Evolutionary conservation across 1,140 invertebrate genomes (phyloP), one percentile per base, ranked within the genome.

Genomic region (Achatina immaculata): DNA sequence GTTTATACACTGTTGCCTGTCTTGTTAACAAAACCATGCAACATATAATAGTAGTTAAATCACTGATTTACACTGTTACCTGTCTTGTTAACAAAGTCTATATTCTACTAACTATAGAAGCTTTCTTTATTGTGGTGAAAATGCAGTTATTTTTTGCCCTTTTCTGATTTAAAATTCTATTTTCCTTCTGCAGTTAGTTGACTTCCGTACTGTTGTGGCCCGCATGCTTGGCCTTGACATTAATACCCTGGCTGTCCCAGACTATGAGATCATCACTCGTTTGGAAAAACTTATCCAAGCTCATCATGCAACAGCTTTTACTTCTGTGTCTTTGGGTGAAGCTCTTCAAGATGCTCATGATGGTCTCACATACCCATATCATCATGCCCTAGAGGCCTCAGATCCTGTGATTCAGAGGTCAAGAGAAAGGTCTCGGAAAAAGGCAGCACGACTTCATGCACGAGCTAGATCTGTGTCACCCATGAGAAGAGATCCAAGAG

Each of bases 171-270:
- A n/a, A 11, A 21, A 14, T 68, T 68, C 9, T 16, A 16, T 11
- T 16, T 68, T 14, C 43, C 71, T 51, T 71, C 85, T 84, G 24
- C 85, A 92, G 91, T 76, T 92, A 73, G 72, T 92, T 28, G 91
- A 92, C 78, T 89, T 92, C 83, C 87, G 91, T 45, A 84, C 77
- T 71, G 90, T 91, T 19, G 85, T 92, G 9, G 83, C 90, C 0
- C 84, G 91, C 40, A 91, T 92, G 91, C 84, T 92, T 38, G 91
- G 91, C 34, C 83, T 92, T 11, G 90, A 91, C 68, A 86, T 91
- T 38, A 90, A 87, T 71, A 87, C 90, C 0, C 82, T 91, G 75
- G 91, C 91, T 14, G 86, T 91, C 11, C 90, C 91, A 14, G 90
- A 92, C 83, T 92, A 91, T 68, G 91, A 92, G 76, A 89, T 92